Evolutionary conservation across 2,113 vertebrate genomes (phyloP), one percentile per base, ranked within the genome.

Genomic region (Ophthalmotilapia sp.): DNA sequence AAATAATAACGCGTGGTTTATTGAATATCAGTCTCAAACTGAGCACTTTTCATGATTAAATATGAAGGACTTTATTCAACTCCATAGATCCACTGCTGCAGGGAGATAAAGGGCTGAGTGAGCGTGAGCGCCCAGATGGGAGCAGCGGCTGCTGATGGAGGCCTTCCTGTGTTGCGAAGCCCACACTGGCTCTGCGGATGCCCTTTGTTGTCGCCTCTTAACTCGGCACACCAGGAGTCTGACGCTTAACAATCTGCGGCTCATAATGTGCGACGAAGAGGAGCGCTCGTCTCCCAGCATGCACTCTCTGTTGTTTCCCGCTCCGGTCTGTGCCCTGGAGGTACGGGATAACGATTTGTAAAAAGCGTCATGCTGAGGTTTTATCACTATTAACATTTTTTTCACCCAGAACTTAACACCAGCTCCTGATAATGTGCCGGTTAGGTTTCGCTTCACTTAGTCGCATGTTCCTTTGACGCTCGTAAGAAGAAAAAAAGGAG

Each of bases 231-330:
- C 84, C 93, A 79, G 94, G 94, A 91, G 79, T 40, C 60, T 82
- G 91, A 92, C 92, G 87, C 92, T 93, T 94, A 88, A 93, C 94
- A 94, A 94, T 95, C 92, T 94, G 93, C 79, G 79, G 83, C 90
- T 88, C 75, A 21, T 90, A 86, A 90, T 84, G 90, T 60, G 86
- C 56, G 9, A 73, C 14, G 88, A 85, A 77, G 87, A 87, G 65
- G 62, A 65, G 87, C 79, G 8, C 83, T 90, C 70, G 6, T 88
- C 88, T 92, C 91, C 89, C 93, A 92, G 90, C 91, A 86, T 92
- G 90, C 89, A 38, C 83, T 83, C 79, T 90, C 85, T 91, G 89
- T 85, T 93, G 73, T 83, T 26, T 53, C 75, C 83, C 10, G 85
- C 86, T 83, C 83, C 12, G 53, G 77, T 86, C 82, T 40, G 21